Percentiles rank a stretch among this genome's conserved stretches.
phyloP scores from a whole-genome alignment of 2,797 vertebrate species.

The Microchirus variegatus region DNA sequence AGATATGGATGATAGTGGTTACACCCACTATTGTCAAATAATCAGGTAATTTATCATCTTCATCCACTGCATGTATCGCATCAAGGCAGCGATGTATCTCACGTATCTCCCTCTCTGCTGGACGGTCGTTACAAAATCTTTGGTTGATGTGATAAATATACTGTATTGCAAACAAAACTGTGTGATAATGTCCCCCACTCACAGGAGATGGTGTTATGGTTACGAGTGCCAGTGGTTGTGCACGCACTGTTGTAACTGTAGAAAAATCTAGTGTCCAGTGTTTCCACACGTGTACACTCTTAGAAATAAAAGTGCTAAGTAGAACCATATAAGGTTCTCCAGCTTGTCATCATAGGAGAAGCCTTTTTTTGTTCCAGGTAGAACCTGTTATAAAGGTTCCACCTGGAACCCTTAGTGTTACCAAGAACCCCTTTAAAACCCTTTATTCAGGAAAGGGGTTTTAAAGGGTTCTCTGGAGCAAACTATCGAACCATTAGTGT shows the following conservation, averaged over 20 bases:
- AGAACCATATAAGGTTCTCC: no score
- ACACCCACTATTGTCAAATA: constrained; percentile 59
- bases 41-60: constrained; percentile 49
- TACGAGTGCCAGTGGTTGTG: background rate
- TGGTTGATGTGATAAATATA: constrained; percentile 17
- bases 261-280: no score
- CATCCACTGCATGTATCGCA: constrained; percentile 23
- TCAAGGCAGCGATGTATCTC: constrained; percentile 36
- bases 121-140: constrained; percentile 13
- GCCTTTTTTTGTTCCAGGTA: no score
- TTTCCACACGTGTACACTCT: no score
- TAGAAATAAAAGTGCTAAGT: no score
- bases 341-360: no score
- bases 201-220: constrained; percentile 10
- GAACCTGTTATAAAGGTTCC: no score
- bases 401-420: no score
- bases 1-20: constrained; percentile 59
- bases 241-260: background rate
- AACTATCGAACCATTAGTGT: no score
- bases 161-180: constrained; percentile 30
- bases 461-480: no score
- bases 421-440: no score
- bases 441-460: no score
- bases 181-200: constrained; percentile 22
- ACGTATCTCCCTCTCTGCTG: constrained; percentile 8